Evolutionary conservation across 2,888 invertebrate species (phyloP).

Genomic region (Caenorhabditis doughertyi): DNA sequence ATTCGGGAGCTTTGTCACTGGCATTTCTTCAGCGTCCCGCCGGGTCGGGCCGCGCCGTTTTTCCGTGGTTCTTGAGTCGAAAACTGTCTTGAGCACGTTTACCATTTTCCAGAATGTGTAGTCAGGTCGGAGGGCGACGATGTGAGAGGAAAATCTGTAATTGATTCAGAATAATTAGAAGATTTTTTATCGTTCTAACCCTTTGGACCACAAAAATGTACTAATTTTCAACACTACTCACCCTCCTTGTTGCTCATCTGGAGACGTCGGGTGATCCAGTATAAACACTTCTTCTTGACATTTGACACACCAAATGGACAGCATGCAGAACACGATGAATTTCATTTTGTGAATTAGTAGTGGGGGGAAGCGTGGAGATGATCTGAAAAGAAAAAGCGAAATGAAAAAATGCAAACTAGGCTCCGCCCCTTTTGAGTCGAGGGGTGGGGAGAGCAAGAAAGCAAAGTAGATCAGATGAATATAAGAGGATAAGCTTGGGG

Average conservation of each 20-base stretch:
- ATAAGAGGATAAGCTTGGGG: background rate
- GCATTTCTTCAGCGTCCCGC: slow-evolving; percentile 31
- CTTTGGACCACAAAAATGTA: background rate
- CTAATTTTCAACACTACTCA: slow-evolving; percentile 3
- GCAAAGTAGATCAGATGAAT: background rate
- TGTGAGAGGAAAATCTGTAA: slow-evolving; percentile 63
- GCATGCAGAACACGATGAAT: slow-evolving; percentile 2
- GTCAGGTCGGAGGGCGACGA: slow-evolving; percentile 67
- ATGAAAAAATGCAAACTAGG: background rate
- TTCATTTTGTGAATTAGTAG: slow-evolving; percentile 19
- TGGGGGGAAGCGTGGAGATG: background rate
- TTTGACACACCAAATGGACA: slow-evolving; percentile 10
- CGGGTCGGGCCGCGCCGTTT: slow-evolving; percentile 40
- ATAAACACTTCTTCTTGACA: slow-evolving; percentile 47
- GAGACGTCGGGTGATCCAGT: slow-evolving; percentile 33
- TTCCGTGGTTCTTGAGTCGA: slow-evolving; percentile 61
- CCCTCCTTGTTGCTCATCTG: slow-evolving; percentile 53
- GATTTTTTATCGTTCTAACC: background rate
- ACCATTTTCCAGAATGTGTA: slow-evolving; percentile 69
- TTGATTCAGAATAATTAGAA: background rate
- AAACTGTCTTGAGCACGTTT: slow-evolving; percentile 64
- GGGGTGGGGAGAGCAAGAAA: background rate
- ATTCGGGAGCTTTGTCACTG: slow-evolving; percentile 28
- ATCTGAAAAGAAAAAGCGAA: slow-evolving; percentile 26
- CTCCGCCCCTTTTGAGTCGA: slow-evolving; percentile 23